Evolutionary conservation across 2,797 vertebrate genomes (phyloP), one percentile per base, ranked within the genome.

Genomic region (Uromys caudimaculatus): DNA sequence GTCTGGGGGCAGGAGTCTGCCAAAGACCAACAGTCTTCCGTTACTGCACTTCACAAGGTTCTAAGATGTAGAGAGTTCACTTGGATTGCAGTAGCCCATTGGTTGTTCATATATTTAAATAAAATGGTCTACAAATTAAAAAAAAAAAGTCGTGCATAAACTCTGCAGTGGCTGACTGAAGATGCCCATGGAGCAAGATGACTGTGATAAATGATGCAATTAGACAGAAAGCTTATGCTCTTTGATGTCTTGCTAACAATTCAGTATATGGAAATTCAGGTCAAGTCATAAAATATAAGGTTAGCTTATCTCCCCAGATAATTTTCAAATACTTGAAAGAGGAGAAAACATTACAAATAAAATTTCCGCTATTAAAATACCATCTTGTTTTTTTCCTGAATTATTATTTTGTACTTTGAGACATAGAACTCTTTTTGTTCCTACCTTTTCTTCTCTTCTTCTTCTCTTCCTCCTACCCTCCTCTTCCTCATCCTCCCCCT

Each of bases 41-140:
- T 97, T 97, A 97, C 93, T 84, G 95, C 96, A 95, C 97, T 97
- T 98, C 97, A 98, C 97, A 97, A 97, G 96, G 97, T 95, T 98
- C 97, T 97, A 96, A 97, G 94, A 98, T 98, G 97, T 97, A 96
- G 97, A 97, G 97, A 97, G 97, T 97, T 97, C 94, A 97, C 95
- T 96, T 97, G 97, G 96, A 98, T 97, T 98, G 97, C 97, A 97
- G 97, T 97, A 98, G 97, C 97, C 97, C 97, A 98, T 98, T 98
- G 96, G 95, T 97, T 98, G 97, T 98, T 98, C 96, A 97, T 97
- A 97, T 98, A 97, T 97, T 98, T 97, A 97, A 98, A 97, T 98
- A 98, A 98, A 98, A 98, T 97, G 97, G 97, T 98, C 97, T 98
- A 98, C 97, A 98, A 98, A 98, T 97, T 98, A 98, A n/a, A n/a